Conservation (phyloP, 2,113 vertebrate genomes). For the Plotosus lineatus region DNA sequence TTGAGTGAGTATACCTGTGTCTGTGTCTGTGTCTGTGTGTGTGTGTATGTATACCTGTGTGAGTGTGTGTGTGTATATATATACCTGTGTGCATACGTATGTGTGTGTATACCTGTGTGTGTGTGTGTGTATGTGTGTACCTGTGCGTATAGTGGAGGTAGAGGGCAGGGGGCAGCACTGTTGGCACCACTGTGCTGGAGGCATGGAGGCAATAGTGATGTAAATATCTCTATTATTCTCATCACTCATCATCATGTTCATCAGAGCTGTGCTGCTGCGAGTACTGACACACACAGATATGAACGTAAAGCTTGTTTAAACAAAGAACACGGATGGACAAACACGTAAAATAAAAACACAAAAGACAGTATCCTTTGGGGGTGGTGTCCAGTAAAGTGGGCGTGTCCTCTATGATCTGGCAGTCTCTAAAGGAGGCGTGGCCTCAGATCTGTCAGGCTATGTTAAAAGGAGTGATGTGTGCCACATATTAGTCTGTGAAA, state of each 20-base stretch:
- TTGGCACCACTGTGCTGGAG: conserved; percentile 75
- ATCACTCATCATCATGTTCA: conserved; percentile 92
- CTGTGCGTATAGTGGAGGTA: conserved; percentile 70
- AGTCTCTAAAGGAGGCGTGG: neutral
- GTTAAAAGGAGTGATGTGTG: too few species aligned
- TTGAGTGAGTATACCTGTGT: neutral
- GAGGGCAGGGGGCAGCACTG: conserved; percentile 73
- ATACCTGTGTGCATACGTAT: conserved; percentile 67
- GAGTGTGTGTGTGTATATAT: neutral
- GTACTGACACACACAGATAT: conserved; percentile 68
- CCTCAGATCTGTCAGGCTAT: neutral
- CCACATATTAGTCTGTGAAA: too few species aligned
- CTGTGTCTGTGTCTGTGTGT: conserved; percentile 57
- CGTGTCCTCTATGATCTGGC: neutral
- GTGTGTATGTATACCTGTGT: conserved; percentile 66
- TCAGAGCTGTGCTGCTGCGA: conserved; percentile 82
- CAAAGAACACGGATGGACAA: neutral
- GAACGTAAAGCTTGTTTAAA: neutral
- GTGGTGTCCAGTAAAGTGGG: neutral
- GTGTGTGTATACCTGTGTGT: neutral
- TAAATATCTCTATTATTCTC: conserved; percentile 92
- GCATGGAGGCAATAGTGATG: conserved; percentile 84
- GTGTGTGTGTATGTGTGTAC: conserved; percentile 40
- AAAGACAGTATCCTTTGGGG: neutral
- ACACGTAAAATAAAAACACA: neutral